phyloP scores from a whole-genome alignment of 2,888 invertebrate species.

The Nymphalis polychloros region DNA sequence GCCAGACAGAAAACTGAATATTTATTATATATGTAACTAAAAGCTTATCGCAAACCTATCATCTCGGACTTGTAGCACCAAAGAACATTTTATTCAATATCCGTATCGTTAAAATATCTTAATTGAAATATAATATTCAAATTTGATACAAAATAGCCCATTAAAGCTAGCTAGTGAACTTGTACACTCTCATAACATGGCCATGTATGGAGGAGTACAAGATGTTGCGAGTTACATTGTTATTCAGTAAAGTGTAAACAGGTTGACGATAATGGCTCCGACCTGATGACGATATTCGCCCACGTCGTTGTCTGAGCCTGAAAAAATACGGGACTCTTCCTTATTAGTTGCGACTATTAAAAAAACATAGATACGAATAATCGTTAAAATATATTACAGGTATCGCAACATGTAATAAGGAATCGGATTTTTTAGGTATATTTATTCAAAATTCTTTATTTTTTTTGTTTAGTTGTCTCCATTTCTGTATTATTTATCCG shows the following conservation, averaged over 20 bases:
- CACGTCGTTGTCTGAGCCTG: constrained; percentile 21
- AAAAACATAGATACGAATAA: not conserved
- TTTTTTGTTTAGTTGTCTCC: too few species aligned
- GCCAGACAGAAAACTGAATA: not conserved
- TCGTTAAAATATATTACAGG: too few species aligned
- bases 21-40: not conserved
- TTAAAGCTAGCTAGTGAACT: constrained; percentile 19
- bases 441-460: too few species aligned
- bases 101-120: not conserved
- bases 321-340: constrained; percentile 29
- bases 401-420: too few species aligned
- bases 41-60: not conserved
- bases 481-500: too few species aligned
- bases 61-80: not conserved
- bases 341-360: not conserved
- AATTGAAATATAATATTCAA: constrained; percentile 25
- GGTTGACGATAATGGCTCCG: constrained; percentile 34
- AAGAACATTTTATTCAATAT: constrained; percentile 6
- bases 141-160: constrained; percentile 26
- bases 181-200: constrained; percentile 22
- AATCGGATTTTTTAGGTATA: too few species aligned
- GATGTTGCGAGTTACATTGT: constrained; percentile 35
- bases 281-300: constrained; percentile 32
- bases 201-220: constrained; percentile 23
- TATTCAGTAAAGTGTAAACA: constrained; percentile 40